Evolutionary conservation across 2,797 vertebrate species (phyloP).

Genomic region (Epinephelus malabaricus): DNA sequence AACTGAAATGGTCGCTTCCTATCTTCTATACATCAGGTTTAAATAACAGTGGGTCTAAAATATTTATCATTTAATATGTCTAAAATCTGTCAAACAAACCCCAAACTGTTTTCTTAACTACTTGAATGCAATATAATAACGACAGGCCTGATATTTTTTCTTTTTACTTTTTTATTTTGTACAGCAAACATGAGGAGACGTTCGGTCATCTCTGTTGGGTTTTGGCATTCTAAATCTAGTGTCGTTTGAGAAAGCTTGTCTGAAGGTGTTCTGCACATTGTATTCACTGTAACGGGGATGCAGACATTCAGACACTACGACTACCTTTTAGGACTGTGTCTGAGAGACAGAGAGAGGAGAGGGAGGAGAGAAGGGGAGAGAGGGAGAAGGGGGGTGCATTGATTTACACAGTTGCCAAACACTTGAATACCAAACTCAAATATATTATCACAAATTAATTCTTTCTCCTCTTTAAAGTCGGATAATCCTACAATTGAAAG

Average conservation of each 20-base stretch:
- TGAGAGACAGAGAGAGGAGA: background rate
- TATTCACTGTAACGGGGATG: background rate
- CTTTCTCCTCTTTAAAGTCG: background rate
- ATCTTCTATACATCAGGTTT: background rate
- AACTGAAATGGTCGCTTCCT: background rate
- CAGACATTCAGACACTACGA: background rate
- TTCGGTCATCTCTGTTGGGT: background rate
- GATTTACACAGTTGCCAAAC: slow-evolving; percentile 5
- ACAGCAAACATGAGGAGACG: background rate
- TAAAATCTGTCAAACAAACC: background rate
- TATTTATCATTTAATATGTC: background rate
- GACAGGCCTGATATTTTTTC: background rate
- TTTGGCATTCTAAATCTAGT: background rate
- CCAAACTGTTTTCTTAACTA: background rate
- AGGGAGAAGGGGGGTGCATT: background rate
- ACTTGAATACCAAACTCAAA: background rate
- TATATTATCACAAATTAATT: background rate
- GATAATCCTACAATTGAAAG: background rate
- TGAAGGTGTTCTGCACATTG: background rate
- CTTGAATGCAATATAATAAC: background rate
- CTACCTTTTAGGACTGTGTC: slow-evolving; percentile 5
- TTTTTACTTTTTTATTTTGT: background rate
- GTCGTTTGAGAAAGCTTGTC: background rate
- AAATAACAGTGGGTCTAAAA: background rate
- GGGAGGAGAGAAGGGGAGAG: background rate